Evolutionary conservation across 2,113 vertebrate species (phyloP).

Genomic region (Trogon melanurus): DNA sequence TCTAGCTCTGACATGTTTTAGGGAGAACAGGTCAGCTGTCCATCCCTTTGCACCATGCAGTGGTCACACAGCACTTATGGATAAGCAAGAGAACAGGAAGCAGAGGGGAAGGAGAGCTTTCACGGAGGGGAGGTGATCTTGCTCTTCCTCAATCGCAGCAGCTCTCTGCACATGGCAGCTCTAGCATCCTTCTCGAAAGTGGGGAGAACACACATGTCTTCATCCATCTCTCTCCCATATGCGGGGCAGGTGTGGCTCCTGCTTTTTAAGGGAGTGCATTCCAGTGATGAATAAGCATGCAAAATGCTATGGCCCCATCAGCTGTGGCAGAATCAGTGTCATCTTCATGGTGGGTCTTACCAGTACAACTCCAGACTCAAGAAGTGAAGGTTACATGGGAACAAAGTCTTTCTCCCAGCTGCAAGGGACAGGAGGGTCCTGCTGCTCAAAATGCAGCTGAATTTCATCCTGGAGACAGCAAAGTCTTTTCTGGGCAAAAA

Average conservation of each 20-base stretch:
- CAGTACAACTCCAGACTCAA: background rate
- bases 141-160: background rate
- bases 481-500: background rate
- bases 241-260: background rate
- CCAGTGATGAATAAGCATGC: background rate
- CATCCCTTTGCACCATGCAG: background rate
- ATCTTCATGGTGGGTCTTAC: background rate
- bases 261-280: background rate
- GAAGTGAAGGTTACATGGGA: background rate
- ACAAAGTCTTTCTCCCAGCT: background rate
- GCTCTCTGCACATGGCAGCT: background rate
- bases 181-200: background rate
- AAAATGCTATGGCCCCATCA: background rate
- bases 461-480: background rate
- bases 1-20: background rate
- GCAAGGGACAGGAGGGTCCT: background rate
- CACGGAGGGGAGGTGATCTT: background rate
- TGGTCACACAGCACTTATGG: accelerated
- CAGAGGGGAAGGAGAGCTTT: background rate
- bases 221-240: accelerated
- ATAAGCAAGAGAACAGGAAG: background rate
- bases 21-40: background rate
- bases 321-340: background rate
- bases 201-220: background rate
- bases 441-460: accelerated